These are phyloP conservation scores for Pyrochroa serraticornis DNA, from an alignment of 2,888 invertebrate species.

Conservation along the genomic window DNA sequence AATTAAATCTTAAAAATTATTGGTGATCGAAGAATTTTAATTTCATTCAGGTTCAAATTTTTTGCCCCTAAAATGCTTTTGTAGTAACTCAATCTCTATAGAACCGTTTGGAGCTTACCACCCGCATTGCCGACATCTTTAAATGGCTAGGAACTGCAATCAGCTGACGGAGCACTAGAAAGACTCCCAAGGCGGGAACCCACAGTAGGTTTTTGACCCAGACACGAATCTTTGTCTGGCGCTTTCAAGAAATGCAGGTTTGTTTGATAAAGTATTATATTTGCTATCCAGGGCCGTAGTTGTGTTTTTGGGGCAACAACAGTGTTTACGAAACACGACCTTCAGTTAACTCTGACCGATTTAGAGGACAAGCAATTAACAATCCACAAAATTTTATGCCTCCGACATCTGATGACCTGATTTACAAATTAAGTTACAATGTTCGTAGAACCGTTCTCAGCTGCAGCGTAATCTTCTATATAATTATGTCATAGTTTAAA, in stretches of 20 bases:
- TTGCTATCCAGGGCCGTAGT: constrained; percentile 1
- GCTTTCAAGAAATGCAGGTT: constrained; percentile 12
- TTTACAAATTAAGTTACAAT: too few relatives aligned
- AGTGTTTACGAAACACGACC: neutral
- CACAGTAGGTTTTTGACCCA: constrained; percentile 31
- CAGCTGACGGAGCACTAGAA: constrained; percentile 36
- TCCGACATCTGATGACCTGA: too few relatives aligned
- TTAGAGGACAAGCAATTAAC: too few relatives aligned
- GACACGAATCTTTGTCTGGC: constrained; percentile 21
- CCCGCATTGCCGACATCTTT: constrained; percentile 39
- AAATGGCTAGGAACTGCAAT: constrained; percentile 38
- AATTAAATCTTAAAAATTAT: too few relatives aligned
- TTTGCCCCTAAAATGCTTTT: neutral
- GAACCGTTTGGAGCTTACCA: constrained; percentile 21
- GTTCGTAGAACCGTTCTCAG: too few relatives aligned
- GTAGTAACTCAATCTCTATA: neutral
- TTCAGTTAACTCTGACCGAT: too few relatives aligned
- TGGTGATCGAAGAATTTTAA: too few relatives aligned
- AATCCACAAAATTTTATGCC: too few relatives aligned
- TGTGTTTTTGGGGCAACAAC: neutral
- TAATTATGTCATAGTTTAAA: too few relatives aligned
- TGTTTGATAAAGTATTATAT: constrained; percentile 15
- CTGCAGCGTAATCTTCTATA: too few relatives aligned
- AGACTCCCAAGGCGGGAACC: constrained; percentile 23
- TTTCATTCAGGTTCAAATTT: neutral